phyloP scores from a whole-genome alignment of 2,113 vertebrate genomes.

The Varanus salvator region DNA sequence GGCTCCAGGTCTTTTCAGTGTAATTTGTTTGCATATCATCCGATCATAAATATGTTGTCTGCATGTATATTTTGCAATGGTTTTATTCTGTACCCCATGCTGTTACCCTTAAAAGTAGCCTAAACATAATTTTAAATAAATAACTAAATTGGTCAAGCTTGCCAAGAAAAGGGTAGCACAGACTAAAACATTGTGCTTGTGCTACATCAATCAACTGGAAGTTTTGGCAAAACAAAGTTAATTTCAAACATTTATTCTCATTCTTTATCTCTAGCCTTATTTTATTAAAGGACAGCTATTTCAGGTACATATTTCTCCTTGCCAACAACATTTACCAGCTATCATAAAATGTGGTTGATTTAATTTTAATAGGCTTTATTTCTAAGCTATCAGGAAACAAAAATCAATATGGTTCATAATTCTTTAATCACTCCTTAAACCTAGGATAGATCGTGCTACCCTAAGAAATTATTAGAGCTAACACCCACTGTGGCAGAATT shows the following conservation, averaged over 20 bases:
- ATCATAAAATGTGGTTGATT: slow-evolving; percentile 1
- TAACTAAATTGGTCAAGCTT: not conserved
- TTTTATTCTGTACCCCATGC: too few relatives aligned
- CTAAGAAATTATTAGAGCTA: not conserved
- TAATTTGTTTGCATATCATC: too few relatives aligned
- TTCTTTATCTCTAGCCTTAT: slow-evolving; percentile 15
- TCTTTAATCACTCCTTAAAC: slow-evolving; percentile 14
- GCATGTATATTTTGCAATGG: too few relatives aligned
- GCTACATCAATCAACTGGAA: not conserved
- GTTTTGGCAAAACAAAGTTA: not conserved
- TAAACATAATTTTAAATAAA: not conserved
- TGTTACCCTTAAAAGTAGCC: too few relatives aligned
- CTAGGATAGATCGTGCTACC: not conserved
- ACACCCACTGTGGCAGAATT: not conserved
- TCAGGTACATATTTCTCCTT: slow-evolving; percentile 20
- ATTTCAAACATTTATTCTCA: not conserved
- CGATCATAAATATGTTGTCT: too few relatives aligned
- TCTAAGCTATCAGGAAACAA: slow-evolving; percentile 16
- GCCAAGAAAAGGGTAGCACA: not conserved
- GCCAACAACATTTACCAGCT: not conserved
- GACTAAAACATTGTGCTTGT: not conserved
- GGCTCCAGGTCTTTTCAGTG: too few relatives aligned
- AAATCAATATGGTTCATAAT: slow-evolving; percentile 1
- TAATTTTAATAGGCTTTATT: slow-evolving; percentile 26
- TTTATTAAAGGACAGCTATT: slow-evolving; percentile 16